Evolutionary conservation across 1,140 invertebrate genomes (phyloP).

Genomic region (Phthorimaea operculella): DNA sequence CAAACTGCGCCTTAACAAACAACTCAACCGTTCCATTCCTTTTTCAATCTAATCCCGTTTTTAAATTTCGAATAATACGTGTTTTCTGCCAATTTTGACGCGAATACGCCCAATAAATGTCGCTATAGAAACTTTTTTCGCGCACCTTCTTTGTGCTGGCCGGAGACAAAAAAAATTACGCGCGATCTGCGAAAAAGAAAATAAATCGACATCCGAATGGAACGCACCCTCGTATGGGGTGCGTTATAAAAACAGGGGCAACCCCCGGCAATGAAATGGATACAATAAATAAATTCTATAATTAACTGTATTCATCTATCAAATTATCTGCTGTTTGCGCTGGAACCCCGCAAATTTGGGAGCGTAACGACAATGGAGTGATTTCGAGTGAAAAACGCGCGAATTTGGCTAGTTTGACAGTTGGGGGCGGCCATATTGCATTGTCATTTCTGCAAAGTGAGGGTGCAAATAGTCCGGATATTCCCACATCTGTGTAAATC

Average conservation of each 20-base stretch:
- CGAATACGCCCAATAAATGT: constrained; percentile 22
- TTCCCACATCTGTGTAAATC: constrained; percentile 27
- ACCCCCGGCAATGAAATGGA: constrained; percentile 38
- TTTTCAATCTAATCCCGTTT: constrained; percentile 27
- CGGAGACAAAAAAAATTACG: constrained; percentile 28
- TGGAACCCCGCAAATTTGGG: constrained; percentile 26
- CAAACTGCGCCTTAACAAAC: constrained; percentile 3
- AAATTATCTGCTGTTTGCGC: constrained; percentile 44
- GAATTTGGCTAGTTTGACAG: constrained; percentile 42
- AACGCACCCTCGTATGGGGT: constrained; percentile 31
- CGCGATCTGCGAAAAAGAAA: constrained; percentile 23
- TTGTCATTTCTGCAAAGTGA: constrained; percentile 26
- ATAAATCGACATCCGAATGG: constrained; percentile 41
- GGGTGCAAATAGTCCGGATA: constrained; percentile 19
- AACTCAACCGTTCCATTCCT: constrained; percentile 2
- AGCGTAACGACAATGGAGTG: constrained; percentile 22
- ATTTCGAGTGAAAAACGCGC: constrained; percentile 25
- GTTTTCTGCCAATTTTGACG: constrained; percentile 28
- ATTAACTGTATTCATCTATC: constrained; percentile 58
- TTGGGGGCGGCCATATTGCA: constrained; percentile 47
- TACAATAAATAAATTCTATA: constrained; percentile 58
- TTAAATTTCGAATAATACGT: constrained; percentile 7
- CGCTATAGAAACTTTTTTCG: constrained; percentile 27
- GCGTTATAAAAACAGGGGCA: constrained; percentile 48
- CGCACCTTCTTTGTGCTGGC: constrained; percentile 21